Evolutionary conservation across 2,797 vertebrate genomes (phyloP).

Genomic region (Hylomyscus alleni): DNA sequence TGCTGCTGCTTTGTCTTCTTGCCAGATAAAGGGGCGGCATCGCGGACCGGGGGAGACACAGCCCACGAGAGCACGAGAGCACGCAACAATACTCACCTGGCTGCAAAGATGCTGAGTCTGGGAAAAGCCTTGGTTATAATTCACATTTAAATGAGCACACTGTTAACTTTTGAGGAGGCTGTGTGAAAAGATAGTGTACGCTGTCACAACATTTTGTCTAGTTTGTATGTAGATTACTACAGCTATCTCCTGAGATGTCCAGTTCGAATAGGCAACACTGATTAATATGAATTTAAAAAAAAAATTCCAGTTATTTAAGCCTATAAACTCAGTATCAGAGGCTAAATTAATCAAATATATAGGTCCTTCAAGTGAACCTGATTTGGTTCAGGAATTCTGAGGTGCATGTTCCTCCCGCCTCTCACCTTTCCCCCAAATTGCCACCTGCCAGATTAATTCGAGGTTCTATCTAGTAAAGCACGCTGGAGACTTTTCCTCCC

Average conservation of each 20-base stretch:
- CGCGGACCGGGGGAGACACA: conserved; percentile 70
- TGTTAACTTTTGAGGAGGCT: conserved; percentile 71
- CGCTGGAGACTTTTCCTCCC: conserved; percentile 60
- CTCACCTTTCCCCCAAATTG: background rate
- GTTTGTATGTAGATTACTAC: conserved; percentile 82
- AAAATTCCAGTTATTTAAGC: conserved; percentile 56
- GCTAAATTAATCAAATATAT: conserved; percentile 67
- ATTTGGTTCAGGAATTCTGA: conserved; percentile 63
- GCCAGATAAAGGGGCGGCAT: conserved; percentile 81
- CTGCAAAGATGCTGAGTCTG: conserved; percentile 63
- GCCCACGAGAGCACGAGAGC: conserved; percentile 74
- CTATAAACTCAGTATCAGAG: conserved; percentile 61
- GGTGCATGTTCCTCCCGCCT: background rate
- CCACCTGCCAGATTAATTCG: conserved; percentile 65
- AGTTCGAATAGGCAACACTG: conserved; percentile 71
- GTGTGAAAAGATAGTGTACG: conserved; percentile 77
- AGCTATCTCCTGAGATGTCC: conserved; percentile 74
- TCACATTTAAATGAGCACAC: conserved; percentile 81
- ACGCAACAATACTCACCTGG: conserved; percentile 62
- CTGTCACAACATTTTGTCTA: conserved; percentile 75
- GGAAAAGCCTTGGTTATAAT: conserved; percentile 72
- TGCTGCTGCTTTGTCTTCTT: conserved; percentile 87
- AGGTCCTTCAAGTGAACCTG: conserved; percentile 64
- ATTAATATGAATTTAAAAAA: conserved; percentile 70
- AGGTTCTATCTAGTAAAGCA: conserved; percentile 68